phyloP scores from a whole-genome alignment of 1,140 invertebrate species.

The Elysia chlorotica region DNA sequence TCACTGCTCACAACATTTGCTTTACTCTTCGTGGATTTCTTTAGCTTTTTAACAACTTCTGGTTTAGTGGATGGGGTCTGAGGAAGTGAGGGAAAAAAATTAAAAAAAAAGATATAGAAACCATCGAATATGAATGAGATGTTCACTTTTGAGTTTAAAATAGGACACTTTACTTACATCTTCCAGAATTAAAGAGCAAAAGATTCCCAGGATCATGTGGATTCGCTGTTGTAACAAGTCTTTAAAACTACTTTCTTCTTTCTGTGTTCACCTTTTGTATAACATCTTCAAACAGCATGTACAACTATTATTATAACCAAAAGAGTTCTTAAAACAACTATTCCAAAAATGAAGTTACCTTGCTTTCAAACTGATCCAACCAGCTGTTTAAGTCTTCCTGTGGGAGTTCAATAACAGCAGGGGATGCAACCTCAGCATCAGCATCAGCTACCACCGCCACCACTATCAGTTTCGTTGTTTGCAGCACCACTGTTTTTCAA shows the following conservation, averaged over 20 bases:
- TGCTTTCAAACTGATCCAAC: slow-evolving; percentile 32
- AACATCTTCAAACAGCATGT: neutral
- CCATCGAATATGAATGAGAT: neutral
- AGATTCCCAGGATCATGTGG: too few species aligned
- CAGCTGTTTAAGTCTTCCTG: slow-evolving; percentile 34
- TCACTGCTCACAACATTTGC: neutral
- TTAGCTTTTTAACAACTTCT: neutral
- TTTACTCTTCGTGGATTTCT: neutral
- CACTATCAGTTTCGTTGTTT: neutral
- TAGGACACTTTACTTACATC: neutral
- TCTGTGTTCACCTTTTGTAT: too few species aligned
- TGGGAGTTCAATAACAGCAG: slow-evolving; percentile 19
- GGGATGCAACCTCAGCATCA: slow-evolving; percentile 19
- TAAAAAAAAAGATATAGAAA: neutral
- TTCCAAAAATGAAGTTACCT: neutral
- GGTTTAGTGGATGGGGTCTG: neutral
- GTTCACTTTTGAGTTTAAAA: neutral
- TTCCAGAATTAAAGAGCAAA: neutral
- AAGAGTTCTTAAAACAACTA: neutral
- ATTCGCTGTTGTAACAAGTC: too few species aligned
- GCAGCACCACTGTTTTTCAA: too few species aligned
- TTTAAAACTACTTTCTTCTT: too few species aligned
- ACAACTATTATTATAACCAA: neutral
- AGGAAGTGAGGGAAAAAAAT: neutral
- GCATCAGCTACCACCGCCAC: slow-evolving; percentile 23